phyloP scores from a whole-genome alignment of 2,797 vertebrate species.

The Gouania willdenowi region DNA sequence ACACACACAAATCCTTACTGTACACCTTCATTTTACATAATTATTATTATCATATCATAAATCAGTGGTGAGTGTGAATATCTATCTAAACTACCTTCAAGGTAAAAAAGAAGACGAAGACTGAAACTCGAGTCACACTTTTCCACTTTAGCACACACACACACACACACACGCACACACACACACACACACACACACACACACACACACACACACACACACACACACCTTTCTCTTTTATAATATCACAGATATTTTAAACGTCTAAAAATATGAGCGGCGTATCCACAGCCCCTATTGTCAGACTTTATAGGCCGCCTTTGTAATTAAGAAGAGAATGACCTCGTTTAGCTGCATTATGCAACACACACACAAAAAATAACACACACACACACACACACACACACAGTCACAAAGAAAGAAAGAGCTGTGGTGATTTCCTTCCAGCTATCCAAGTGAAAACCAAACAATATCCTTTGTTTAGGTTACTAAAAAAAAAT shows the following conservation, averaged over 20 bases:
- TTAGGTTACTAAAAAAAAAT: constrained; percentile 12
- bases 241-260: constrained; percentile 19
- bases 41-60: too few relatives aligned
- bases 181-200: too few relatives aligned
- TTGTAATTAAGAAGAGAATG: constrained; percentile 34
- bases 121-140: too few relatives aligned
- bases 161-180: too few relatives aligned
- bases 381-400: constrained; percentile 27
- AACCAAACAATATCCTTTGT: constrained; percentile 20
- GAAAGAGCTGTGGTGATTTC: constrained; percentile 31
- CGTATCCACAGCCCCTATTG: constrained; percentile 27
- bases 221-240: too few relatives aligned
- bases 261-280: constrained; percentile 27
- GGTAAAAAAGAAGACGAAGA: too few relatives aligned
- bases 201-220: too few relatives aligned
- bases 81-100: too few relatives aligned
- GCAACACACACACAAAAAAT: constrained; percentile 23
- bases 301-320: constrained; percentile 4
- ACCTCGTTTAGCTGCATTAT: constrained; percentile 18
- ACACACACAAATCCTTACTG: too few relatives aligned
- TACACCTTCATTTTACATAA: too few relatives aligned
- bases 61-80: too few relatives aligned
- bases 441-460: constrained; percentile 18
- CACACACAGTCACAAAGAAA: constrained; percentile 30
- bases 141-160: too few relatives aligned